phyloP scores from a whole-genome alignment of 92 coral and sea anemone genomes.

The Palythoa grandiflora region DNA sequence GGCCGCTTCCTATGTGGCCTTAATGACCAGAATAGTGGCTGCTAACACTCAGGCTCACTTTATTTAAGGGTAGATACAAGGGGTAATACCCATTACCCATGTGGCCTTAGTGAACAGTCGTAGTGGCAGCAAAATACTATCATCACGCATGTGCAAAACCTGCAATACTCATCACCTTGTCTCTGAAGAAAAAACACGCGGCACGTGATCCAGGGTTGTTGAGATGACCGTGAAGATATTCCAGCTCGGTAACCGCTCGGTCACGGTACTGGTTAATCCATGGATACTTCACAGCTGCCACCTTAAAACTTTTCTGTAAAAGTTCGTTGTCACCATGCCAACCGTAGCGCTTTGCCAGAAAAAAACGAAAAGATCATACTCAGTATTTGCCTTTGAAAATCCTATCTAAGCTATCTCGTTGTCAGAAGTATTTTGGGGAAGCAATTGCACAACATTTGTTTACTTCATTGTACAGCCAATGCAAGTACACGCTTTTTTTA shows the following conservation, averaged over 20 bases:
- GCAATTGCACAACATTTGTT: too few relatives aligned
- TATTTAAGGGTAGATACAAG: too few relatives aligned
- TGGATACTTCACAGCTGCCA: slow-evolving; percentile 84
- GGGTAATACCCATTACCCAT: too few relatives aligned
- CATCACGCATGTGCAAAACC: too few relatives aligned
- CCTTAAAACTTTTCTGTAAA: slow-evolving; percentile 90
- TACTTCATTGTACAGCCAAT: background rate
- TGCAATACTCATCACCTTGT: slow-evolving; percentile 66
- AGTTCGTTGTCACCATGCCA: slow-evolving; percentile 94
- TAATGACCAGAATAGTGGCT: too few relatives aligned
- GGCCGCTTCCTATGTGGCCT: too few relatives aligned
- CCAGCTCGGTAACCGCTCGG: slow-evolving; percentile 88
- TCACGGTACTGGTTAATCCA: slow-evolving; percentile 89
- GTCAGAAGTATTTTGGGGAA: too few relatives aligned
- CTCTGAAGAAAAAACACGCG: slow-evolving; percentile 95
- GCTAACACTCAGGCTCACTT: too few relatives aligned
- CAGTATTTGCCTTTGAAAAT: background rate
- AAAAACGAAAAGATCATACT: background rate
- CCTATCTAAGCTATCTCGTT: too few relatives aligned
- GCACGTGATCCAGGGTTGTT: slow-evolving; percentile 88
- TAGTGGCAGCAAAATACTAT: too few relatives aligned
- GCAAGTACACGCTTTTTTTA: too few relatives aligned
- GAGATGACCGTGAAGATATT: slow-evolving; percentile 91
- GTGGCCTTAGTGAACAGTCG: too few relatives aligned
- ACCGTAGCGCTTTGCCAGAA: slow-evolving; percentile 80